Base-by-base conservation (phyloP, 2,113 vertebrate species). In the Piprites chloris region DNA sequence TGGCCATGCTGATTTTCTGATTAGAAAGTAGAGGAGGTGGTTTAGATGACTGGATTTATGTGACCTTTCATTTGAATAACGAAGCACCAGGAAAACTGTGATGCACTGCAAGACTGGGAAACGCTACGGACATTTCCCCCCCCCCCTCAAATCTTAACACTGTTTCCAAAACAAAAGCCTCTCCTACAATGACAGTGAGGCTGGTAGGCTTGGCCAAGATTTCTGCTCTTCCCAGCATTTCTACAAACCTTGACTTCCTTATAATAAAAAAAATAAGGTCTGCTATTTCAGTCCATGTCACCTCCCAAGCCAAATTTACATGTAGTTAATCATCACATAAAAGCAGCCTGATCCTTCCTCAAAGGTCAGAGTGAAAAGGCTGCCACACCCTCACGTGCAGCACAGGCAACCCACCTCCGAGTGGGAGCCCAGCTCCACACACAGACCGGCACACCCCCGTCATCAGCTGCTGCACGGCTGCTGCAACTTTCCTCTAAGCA, bases 381-480 rank as follows among this genome's bases (percentile, higher is more conserved):
- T 52, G 42, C 19, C 12, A 5, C 74, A 63, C n/a, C 49, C 66
- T 68, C 27, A 6, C 0, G 32, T 65, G 76, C 67, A 86, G n/a
- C n/a, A 17, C 17, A 0, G 21, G 30, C 14, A 56, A 7, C 9
- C 33, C 24, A 1, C 1, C 49, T 21, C 72, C 21, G 32, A 41
- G 44, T 0, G 1, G 1, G 26, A 61, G 35, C 73, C n/a, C 67
- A 67, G 0, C 30, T 27, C 50, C 4, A 4, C 26, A 13, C 68
- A n/a, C 47, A 15, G 9, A 9, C 35, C 21, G 55, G 6, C 78
- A 44, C 65, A 14, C 2, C 3, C 5, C 30, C 24, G 23, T 11
- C 71, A 41, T 5, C 84, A 74, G 68, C 62, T 69, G 44, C 91
- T 69, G 33, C 49, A 7, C 0, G 11, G 35, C 71, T 80, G 41